A percentile compares a stretch with the other conserved stretches of the same genome.
These are phyloP conservation scores for Sarcophaga subvicina DNA, from an alignment of 2,888 invertebrate species.

Conservation along the genomic window DNA sequence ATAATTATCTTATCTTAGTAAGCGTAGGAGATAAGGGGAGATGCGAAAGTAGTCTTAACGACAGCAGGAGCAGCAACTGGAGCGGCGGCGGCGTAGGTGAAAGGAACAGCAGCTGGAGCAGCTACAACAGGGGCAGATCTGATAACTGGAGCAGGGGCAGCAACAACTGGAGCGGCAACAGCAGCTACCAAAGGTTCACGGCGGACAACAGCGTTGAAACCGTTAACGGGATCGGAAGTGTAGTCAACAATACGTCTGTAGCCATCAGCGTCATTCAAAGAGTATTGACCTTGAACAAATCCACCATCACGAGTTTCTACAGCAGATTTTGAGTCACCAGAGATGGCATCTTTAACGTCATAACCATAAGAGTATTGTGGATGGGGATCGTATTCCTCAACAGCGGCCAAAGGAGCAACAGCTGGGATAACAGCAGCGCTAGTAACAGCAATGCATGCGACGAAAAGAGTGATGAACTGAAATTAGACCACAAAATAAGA, in stretches of 20 bases:
- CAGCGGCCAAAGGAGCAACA: slow-evolving; percentile 75
- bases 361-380: slow-evolving; percentile 82
- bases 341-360: slow-evolving; percentile 81
- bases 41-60: slow-evolving; percentile 78
- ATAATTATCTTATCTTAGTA: slow-evolving; percentile 72
- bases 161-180: slow-evolving; percentile 71
- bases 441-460: slow-evolving; percentile 77
- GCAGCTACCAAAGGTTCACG: slow-evolving; percentile 79
- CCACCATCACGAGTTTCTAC: slow-evolving; percentile 81
- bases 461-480: slow-evolving; percentile 78
- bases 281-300: slow-evolving; percentile 81
- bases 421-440: slow-evolving; percentile 77
- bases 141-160: slow-evolving; percentile 66
- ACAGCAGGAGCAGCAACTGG: slow-evolving; percentile 76
- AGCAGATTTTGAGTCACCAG: slow-evolving; percentile 81
- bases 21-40: slow-evolving; percentile 79
- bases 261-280: slow-evolving; percentile 81
- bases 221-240: slow-evolving; percentile 80
- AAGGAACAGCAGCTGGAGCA: slow-evolving; percentile 65
- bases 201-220: slow-evolving; percentile 81
- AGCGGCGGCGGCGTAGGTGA: slow-evolving; percentile 59
- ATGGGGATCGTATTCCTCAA: slow-evolving; percentile 80
- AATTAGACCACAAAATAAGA: slow-evolving; percentile 52
- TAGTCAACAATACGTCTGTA: slow-evolving; percentile 81
- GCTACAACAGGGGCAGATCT: slow-evolving; percentile 65